These are phyloP conservation scores for Sminthurinus signatus DNA, from an alignment of 1,140 invertebrate species.

Conservation along the genomic window DNA sequence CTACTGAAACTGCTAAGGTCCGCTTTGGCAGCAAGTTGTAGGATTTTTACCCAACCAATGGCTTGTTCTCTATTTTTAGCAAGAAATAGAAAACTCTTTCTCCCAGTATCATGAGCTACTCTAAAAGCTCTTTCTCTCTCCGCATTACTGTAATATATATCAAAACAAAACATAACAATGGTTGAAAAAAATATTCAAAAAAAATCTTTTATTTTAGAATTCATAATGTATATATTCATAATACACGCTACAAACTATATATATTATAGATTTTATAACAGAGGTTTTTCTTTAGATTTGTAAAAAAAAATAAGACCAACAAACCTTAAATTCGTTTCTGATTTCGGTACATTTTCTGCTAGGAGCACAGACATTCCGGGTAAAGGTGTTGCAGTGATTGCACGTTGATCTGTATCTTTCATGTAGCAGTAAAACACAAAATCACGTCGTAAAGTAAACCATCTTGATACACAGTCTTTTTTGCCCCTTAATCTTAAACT, in stretches of 20 bases:
- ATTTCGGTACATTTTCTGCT: slow-evolving; percentile 33
- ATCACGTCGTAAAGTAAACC: slow-evolving; percentile 56
- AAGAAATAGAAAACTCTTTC: slow-evolving; percentile 35
- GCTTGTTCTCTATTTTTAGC: slow-evolving; percentile 33
- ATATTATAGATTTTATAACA: too few species aligned
- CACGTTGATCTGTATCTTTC: slow-evolving; percentile 51
- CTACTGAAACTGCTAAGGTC: slow-evolving; percentile 44
- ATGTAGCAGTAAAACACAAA: slow-evolving; percentile 61
- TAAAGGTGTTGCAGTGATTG: slow-evolving; percentile 58
- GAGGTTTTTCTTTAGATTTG: too few species aligned
- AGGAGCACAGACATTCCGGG: slow-evolving; percentile 45
- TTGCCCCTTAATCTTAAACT: slow-evolving; percentile 54
- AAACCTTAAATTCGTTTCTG: too few species aligned
- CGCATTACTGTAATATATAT: slow-evolving; percentile 3
- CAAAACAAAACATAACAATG: too few species aligned
- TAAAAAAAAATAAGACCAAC: too few species aligned
- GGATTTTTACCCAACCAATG: slow-evolving; percentile 48
- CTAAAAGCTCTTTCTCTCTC: slow-evolving; percentile 35
- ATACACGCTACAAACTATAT: too few species aligned
- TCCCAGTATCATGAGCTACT: slow-evolving; percentile 28
- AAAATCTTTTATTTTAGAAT: too few species aligned
- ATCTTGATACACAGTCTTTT: slow-evolving; percentile 36
- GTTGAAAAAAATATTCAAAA: too few species aligned
- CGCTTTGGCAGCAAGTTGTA: slow-evolving; percentile 50
- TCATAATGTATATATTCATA: too few species aligned